These are phyloP conservation scores for Erpornis zantholeuca DNA, from an alignment of 2,113 vertebrate species.

Conservation along the genomic window DNA sequence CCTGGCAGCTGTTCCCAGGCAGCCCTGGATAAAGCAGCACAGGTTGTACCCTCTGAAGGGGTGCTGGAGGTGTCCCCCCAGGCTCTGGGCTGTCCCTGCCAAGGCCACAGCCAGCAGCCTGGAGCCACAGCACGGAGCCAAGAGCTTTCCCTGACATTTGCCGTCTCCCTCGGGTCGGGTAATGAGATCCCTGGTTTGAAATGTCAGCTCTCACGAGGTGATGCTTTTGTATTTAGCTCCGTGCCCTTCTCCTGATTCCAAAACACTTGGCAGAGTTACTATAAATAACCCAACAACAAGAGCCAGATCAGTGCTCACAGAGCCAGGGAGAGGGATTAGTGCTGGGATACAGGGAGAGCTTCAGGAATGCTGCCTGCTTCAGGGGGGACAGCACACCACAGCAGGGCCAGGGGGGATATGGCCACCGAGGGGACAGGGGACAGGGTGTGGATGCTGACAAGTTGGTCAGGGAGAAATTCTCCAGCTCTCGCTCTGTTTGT, in stretches of 20 bases:
- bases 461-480: no score
- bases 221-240: slow-evolving; percentile 33
- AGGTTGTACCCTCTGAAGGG: neutral
- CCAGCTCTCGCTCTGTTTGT: no score
- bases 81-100: neutral
- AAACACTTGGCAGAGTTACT: slow-evolving; percentile 29
- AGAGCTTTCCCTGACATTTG: slow-evolving; percentile 43
- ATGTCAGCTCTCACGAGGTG: slow-evolving; percentile 44
- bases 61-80: neutral
- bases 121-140: neutral
- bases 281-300: slow-evolving; percentile 41
- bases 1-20: neutral
- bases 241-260: slow-evolving; percentile 26
- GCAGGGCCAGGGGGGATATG: fast-evolving
- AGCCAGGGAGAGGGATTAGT: neutral
- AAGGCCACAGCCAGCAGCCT: neutral
- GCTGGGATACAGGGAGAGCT: neutral
- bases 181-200: slow-evolving; percentile 47
- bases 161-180: neutral
- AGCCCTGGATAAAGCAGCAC: neutral
- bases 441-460: no score
- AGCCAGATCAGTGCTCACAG: neutral
- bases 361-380: neutral
- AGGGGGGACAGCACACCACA: neutral
- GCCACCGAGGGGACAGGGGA: neutral